A percentile compares a stretch with the other conserved stretches of the same genome.
Evolutionary conservation across 2,888 invertebrate genomes (phyloP).

Genomic region (Clivina fossor): DNA sequence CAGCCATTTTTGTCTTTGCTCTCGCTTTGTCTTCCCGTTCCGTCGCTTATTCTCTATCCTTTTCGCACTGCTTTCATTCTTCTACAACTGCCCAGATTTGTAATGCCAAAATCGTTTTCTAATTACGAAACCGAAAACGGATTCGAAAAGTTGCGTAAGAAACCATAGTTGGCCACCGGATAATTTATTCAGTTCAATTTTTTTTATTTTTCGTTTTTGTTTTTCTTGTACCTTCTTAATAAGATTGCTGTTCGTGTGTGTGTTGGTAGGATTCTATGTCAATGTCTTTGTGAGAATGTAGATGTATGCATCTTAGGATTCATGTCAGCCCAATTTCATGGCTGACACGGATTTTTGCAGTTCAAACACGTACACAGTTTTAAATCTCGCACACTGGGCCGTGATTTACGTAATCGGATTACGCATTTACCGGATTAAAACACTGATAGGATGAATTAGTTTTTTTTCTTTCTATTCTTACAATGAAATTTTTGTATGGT

Average conservation of each 20-base stretch:
- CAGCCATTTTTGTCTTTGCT: slow-evolving; percentile 21
- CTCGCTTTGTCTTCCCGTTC: slow-evolving; percentile 5
- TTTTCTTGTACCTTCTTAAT: slow-evolving; percentile 6
- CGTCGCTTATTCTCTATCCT: slow-evolving; percentile 12
- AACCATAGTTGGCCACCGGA: too few relatives aligned
- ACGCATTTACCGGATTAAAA: slow-evolving; percentile 10
- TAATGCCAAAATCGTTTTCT: slow-evolving; percentile 1
- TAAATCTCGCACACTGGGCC: slow-evolving; percentile 14
- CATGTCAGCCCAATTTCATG: slow-evolving; percentile 24
- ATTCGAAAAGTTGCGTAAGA: too few relatives aligned
- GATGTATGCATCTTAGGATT: slow-evolving; percentile 14
- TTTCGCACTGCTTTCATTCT: neutral
- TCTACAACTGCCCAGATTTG: too few relatives aligned
- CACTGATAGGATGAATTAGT: too few relatives aligned
- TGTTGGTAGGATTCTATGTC: neutral
- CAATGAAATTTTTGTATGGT: neutral
- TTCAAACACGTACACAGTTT: slow-evolving; percentile 23
- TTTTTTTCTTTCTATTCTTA: too few relatives aligned
- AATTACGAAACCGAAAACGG: too few relatives aligned
- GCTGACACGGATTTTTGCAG: slow-evolving; percentile 4
- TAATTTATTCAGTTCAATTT: slow-evolving; percentile 17
- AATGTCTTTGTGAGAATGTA: slow-evolving; percentile 14
- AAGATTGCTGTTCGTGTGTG: too few relatives aligned
- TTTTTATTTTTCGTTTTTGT: too few relatives aligned
- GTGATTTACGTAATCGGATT: slow-evolving; percentile 17